phyloP scores from a whole-genome alignment of 2,797 vertebrate genomes.

The Hylomyscus alleni region DNA sequence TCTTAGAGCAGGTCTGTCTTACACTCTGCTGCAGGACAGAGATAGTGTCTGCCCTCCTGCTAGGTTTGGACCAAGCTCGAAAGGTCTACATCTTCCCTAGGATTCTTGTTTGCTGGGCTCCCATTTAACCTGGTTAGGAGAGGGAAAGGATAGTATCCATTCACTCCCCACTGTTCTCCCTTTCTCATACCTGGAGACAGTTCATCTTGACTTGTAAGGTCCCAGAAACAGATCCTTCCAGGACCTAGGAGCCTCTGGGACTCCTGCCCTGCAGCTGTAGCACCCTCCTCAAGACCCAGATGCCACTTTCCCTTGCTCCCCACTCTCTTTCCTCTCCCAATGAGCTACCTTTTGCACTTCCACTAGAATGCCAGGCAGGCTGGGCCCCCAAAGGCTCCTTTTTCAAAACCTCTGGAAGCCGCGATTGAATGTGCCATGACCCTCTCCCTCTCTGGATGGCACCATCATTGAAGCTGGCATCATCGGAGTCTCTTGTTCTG shows the following conservation, averaged over 20 bases:
- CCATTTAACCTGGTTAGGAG: slow-evolving; percentile 31
- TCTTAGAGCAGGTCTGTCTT: slow-evolving; percentile 48
- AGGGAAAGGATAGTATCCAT: slow-evolving; percentile 60
- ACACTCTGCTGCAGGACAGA: slow-evolving; percentile 38
- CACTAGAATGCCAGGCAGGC: slow-evolving; percentile 87
- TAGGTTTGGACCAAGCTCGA: slow-evolving; percentile 47
- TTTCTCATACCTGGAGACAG: slow-evolving; percentile 40
- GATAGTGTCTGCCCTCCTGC: slow-evolving; percentile 51
- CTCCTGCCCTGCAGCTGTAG: slow-evolving; percentile 24
- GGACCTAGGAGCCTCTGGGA: slow-evolving; percentile 52
- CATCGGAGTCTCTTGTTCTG: slow-evolving; percentile 84
- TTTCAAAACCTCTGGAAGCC: slow-evolving; percentile 87
- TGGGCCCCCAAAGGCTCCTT: slow-evolving; percentile 86
- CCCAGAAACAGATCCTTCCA: not conserved
- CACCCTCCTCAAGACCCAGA: slow-evolving; percentile 67
- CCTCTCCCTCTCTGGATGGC: slow-evolving; percentile 76
- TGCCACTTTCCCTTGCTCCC: slow-evolving; percentile 59
- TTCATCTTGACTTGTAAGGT: slow-evolving; percentile 61
- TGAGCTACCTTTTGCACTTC: slow-evolving; percentile 84
- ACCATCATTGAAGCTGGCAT: slow-evolving; percentile 77
- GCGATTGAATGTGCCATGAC: slow-evolving; percentile 86
- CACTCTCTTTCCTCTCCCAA: slow-evolving; percentile 78
- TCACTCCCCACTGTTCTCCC: slow-evolving; percentile 54
- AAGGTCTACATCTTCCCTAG: slow-evolving; percentile 52
- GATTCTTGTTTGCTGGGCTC: slow-evolving; percentile 37